Evolutionary conservation across 1,140 invertebrate genomes (phyloP).

Genomic region (Zaprionus lachaisei): DNA sequence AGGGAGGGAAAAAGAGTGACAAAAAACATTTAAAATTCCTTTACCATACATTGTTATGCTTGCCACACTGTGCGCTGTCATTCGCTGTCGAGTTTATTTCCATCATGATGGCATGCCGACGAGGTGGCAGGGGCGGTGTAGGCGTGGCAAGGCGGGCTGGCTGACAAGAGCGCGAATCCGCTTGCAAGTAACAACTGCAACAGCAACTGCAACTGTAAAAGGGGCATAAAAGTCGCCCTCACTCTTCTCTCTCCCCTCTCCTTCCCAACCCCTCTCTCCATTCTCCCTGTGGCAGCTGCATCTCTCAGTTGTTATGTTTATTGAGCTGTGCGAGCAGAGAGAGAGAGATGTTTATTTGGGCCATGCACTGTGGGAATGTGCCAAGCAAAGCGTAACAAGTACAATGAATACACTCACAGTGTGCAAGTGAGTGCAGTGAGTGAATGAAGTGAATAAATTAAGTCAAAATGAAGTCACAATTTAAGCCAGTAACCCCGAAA

Average conservation of each 20-base stretch:
- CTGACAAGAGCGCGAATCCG: slow-evolving; percentile 35
- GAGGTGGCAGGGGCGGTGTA: slow-evolving; percentile 21
- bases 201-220: slow-evolving; percentile 22
- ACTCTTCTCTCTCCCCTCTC: neutral
- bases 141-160: slow-evolving; percentile 14
- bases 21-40: neutral
- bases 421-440: neutral
- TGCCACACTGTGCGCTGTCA: slow-evolving; percentile 24
- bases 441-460: neutral
- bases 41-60: neutral
- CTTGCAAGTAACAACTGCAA: slow-evolving; percentile 45
- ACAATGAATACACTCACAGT: neutral
- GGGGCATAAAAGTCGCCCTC: slow-evolving; percentile 24
- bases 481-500: neutral
- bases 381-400: slow-evolving; percentile 9
- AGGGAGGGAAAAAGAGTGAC: neutral
- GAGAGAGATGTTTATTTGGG: slow-evolving; percentile 36
- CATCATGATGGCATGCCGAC: slow-evolving; percentile 54
- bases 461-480: neutral
- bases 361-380: slow-evolving; percentile 47
- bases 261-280: neutral
- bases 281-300: neutral
- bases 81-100: slow-evolving; percentile 58
- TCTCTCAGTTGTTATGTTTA: slow-evolving; percentile 40
- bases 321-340: slow-evolving; percentile 27